Conservation (phyloP, 2,888 invertebrate genomes). For the Xylophagus ater region DNA sequence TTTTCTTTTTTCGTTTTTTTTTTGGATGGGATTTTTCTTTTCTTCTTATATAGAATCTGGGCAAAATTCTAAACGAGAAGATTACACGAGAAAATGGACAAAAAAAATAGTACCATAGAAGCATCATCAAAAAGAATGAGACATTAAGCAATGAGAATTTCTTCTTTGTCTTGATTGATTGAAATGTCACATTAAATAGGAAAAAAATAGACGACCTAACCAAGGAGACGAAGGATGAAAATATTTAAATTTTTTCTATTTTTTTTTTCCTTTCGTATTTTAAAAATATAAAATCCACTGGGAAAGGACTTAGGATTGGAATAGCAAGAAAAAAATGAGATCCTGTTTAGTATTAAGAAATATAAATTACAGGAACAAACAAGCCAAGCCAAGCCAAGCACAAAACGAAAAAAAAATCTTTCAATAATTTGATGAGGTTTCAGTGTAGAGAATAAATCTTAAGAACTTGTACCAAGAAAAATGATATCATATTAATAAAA, state of each 20-base stretch:
- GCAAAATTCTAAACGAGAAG: background rate
- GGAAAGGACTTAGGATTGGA: background rate
- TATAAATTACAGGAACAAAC: too few relatives aligned
- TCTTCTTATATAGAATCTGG: background rate
- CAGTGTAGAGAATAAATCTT: background rate
- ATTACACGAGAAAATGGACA: too few relatives aligned
- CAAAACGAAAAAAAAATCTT: too few relatives aligned
- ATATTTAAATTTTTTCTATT: too few relatives aligned
- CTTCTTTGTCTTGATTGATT: conserved; percentile 15
- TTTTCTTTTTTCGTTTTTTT: too few relatives aligned
- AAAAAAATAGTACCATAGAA: background rate
- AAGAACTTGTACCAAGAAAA: too few relatives aligned
- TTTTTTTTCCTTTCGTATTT: too few relatives aligned
- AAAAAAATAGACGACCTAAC: conserved; percentile 2
- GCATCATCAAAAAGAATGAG: conserved; percentile 1
- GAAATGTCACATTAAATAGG: conserved; percentile 18
- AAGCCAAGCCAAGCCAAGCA: too few relatives aligned
- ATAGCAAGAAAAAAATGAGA: conserved; percentile 15
- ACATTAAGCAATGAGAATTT: background rate
- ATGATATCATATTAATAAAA: too few relatives aligned
- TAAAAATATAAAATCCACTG: background rate
- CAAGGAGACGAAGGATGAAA: background rate
- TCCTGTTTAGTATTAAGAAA: conserved; percentile 18
- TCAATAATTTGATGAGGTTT: background rate
- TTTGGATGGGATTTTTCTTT: too few relatives aligned